Conservation (phyloP, 1,140 invertebrate genomes). For the Vanessa atalanta region DNA sequence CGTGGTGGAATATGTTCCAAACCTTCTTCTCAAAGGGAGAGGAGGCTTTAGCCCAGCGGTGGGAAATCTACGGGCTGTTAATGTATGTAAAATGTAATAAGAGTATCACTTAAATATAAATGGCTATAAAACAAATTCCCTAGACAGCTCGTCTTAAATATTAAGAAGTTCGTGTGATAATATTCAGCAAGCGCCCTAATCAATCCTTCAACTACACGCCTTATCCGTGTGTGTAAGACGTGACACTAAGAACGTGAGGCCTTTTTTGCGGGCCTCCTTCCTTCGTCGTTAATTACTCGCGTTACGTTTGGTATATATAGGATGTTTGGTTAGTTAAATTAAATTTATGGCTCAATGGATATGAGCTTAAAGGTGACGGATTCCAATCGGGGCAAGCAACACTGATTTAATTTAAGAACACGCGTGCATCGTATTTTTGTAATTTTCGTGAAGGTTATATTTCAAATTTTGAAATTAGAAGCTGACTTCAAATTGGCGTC, state of each 20-base stretch:
- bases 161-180: conserved; percentile 11
- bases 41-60: too few species aligned
- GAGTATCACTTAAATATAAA: neutral
- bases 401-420: too few species aligned
- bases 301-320: conserved; percentile 58
- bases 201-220: conserved; percentile 34
- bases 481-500: too few species aligned
- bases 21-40: too few species aligned
- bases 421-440: too few species aligned
- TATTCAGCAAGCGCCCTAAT: conserved; percentile 22
- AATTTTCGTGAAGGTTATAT: too few species aligned
- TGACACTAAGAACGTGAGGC: conserved; percentile 57
- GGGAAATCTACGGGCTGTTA: too few species aligned
- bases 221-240: conserved; percentile 49
- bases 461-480: too few species aligned
- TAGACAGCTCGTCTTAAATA: neutral
- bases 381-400: too few species aligned
- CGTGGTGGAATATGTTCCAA: too few species aligned
- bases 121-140: neutral
- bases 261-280: conserved; percentile 74
- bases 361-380: neutral
- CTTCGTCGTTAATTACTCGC: conserved; percentile 74
- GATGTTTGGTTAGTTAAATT: conserved; percentile 31
- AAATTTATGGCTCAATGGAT: neutral
- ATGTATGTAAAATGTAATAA: too few species aligned